Evolutionary conservation across 2,888 invertebrate species (phyloP).

Genomic region (Hipparchia sbordonii): DNA sequence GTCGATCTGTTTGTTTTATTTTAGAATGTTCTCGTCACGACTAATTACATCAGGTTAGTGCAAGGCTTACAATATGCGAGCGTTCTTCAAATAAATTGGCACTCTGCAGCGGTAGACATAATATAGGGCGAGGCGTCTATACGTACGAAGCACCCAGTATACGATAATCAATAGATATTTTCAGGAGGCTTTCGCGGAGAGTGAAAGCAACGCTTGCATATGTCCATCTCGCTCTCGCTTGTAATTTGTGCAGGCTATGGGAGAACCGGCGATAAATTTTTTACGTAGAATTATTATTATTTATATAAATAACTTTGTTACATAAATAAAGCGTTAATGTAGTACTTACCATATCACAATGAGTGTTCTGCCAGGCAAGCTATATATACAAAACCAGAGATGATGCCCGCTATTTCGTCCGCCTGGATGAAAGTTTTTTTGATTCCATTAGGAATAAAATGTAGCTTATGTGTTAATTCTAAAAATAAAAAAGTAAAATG

Average conservation of each 20-base stretch:
- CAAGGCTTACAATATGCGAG: conserved; percentile 44
- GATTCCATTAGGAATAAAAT: too few relatives aligned
- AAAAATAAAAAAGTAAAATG: too few relatives aligned
- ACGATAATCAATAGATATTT: conserved; percentile 83
- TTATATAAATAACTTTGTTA: too few relatives aligned
- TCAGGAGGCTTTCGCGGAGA: conserved; percentile 80
- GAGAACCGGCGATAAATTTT: conserved; percentile 50
- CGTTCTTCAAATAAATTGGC: conserved; percentile 80
- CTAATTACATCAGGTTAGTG: conserved; percentile 23
- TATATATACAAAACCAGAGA: too few relatives aligned
- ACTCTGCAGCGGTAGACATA: conserved; percentile 69
- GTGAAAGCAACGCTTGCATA: conserved; percentile 62
- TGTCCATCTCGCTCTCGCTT: conserved; percentile 65
- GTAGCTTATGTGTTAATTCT: too few relatives aligned
- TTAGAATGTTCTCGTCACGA: conserved; percentile 19
- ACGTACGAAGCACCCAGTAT: conserved; percentile 71
- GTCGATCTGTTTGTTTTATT: conserved; percentile 18
- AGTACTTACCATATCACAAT: too few relatives aligned
- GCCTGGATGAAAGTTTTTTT: too few relatives aligned
- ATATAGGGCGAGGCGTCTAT: conserved; percentile 70
- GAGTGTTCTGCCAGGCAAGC: too few relatives aligned
- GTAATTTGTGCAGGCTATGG: conserved; percentile 69
- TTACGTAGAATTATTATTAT: neutral
- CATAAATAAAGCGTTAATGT: too few relatives aligned
- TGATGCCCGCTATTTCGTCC: too few relatives aligned